These are phyloP conservation scores for Borostomias antarcticus DNA, from an alignment of 2,797 vertebrate species.

Conservation along the genomic window DNA sequence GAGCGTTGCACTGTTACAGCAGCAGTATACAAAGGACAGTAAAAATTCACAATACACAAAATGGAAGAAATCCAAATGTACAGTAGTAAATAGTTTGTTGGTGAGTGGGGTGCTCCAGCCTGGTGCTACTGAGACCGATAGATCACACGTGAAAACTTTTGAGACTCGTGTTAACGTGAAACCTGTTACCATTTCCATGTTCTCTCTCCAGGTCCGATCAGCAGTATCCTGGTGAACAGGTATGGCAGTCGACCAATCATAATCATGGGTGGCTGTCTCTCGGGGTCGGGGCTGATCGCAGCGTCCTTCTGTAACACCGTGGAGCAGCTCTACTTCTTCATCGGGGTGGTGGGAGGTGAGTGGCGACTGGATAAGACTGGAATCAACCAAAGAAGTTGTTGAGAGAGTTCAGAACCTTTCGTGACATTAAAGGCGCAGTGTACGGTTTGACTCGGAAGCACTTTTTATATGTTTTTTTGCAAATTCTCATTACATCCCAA, in stretches of 20 bases:
- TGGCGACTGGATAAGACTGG: no score
- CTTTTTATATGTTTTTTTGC: no score
- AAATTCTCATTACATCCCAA: no score
- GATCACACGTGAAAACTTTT: background rate
- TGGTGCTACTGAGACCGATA: no score
- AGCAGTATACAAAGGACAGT: no score
- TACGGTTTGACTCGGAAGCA: background rate
- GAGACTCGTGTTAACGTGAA: background rate
- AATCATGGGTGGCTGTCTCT: conserved; percentile 84
- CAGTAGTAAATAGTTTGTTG: no score
- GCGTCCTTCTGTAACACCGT: conserved; percentile 95
- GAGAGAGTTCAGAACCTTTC: no score
- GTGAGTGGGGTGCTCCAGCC: no score
- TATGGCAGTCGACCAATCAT: conserved; percentile 93
- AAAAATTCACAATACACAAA: no score
- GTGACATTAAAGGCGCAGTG: no score
- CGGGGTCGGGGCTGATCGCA: conserved; percentile 80
- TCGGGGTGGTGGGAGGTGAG: conserved; percentile 93
- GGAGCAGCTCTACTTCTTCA: conserved; percentile 89
- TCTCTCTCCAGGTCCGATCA: conserved; percentile 84
- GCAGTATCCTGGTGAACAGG: conserved; percentile 94
- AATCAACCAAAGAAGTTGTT: no score
- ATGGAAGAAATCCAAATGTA: background rate
- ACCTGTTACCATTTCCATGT: background rate
- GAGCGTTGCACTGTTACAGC: no score